A percentile compares a stretch with the other conserved stretches of the same genome.
These are phyloP conservation scores for Gymnosoma rotundatum DNA, from an alignment of 2,888 invertebrate genomes.

Conservation along the genomic window DNA sequence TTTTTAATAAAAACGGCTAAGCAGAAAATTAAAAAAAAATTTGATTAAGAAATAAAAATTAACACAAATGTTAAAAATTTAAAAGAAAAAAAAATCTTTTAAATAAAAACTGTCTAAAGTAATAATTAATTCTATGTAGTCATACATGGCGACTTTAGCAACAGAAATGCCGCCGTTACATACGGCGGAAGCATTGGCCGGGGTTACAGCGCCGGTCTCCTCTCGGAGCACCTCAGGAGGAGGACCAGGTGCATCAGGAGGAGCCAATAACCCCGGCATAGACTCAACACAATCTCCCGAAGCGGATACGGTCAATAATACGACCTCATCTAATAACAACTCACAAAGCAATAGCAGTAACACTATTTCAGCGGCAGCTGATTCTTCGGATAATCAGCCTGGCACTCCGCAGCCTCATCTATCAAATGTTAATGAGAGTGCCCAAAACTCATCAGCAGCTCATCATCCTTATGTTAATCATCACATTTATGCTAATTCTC, in stretches of 20 bases:
- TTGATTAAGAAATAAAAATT: neutral
- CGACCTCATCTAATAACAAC: conserved; percentile 50
- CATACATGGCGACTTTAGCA: conserved; percentile 78
- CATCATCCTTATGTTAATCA: conserved; percentile 43
- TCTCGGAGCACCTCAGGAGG: conserved; percentile 45
- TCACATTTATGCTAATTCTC: conserved; percentile 50
- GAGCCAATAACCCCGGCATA: conserved; percentile 47
- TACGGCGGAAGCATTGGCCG: conserved; percentile 76
- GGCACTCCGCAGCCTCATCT: conserved; percentile 81
- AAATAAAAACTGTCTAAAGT: neutral
- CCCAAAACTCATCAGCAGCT: conserved; percentile 76
- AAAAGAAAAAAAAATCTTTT: too few species aligned
- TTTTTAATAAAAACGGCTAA: neutral
- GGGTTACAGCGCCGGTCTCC: conserved; percentile 43
- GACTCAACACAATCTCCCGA: conserved; percentile 50
- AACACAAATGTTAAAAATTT: conserved; percentile 7
- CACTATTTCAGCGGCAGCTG: conserved; percentile 88
- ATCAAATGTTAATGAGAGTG: conserved; percentile 56
- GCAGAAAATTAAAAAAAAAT: neutral
- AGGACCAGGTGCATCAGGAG: conserved; percentile 58
- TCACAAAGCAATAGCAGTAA: conserved; percentile 68
- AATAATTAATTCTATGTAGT: conserved; percentile 71
- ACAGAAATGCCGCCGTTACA: conserved; percentile 81
- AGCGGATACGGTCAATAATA: conserved; percentile 16
- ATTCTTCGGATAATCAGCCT: conserved; percentile 87